Evolutionary conservation across 2,113 vertebrate species (phyloP).

Genomic region (Isichthys henryi): DNA sequence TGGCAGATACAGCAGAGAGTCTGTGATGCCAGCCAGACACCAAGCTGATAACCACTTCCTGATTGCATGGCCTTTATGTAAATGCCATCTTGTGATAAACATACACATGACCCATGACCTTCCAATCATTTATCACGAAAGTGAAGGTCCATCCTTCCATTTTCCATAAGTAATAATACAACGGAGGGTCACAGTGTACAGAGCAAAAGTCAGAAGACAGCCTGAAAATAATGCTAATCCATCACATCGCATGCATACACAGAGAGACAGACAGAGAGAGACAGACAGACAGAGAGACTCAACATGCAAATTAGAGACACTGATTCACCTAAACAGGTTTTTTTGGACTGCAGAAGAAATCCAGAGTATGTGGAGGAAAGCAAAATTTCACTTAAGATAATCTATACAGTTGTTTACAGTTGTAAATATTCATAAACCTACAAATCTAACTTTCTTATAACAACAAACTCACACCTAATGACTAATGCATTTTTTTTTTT

Average conservation of each 20-base stretch:
- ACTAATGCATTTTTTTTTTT: background rate
- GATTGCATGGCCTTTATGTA: background rate
- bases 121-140: background rate
- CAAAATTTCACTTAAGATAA: background rate
- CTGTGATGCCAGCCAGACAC: background rate
- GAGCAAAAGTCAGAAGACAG: background rate
- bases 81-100: background rate
- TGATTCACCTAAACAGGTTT: background rate
- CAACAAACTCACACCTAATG: background rate
- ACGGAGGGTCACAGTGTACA: background rate
- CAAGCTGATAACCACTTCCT: background rate
- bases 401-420: background rate
- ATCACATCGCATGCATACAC: background rate
- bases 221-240: background rate
- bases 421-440: background rate
- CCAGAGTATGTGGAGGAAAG: background rate
- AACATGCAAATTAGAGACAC: background rate
- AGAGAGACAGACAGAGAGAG: background rate
- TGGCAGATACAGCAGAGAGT: background rate
- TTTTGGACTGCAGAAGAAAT: background rate
- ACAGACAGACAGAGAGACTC: background rate
- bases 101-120: background rate
- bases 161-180: background rate
- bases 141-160: background rate
- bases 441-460: background rate